Conservation (phyloP, 1,140 invertebrate species). For the Heliconius melpomene region DNA sequence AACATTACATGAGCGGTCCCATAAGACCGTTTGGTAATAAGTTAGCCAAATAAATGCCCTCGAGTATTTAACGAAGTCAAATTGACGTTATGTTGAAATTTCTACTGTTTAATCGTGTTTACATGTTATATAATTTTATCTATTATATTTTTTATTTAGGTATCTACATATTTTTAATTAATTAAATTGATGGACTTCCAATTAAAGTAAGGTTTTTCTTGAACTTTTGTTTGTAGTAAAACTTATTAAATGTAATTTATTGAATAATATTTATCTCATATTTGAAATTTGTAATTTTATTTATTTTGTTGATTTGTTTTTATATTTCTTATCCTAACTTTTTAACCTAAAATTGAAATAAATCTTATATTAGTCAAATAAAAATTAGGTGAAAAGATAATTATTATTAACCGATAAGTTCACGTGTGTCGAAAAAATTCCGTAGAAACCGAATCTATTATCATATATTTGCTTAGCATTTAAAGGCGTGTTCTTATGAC, state of each 20-base stretch:
- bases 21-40: slow-evolving; percentile 1
- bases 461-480: slow-evolving; percentile 1
- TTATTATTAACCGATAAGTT: background rate
- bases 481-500: slow-evolving; percentile 4
- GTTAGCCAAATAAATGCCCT: slow-evolving; percentile 3
- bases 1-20: background rate
- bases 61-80: slow-evolving; percentile 11
- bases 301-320: too few relatives aligned
- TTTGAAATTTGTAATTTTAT: too few relatives aligned
- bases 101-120: background rate
- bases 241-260: too few relatives aligned
- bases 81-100: background rate
- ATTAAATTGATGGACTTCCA: too few relatives aligned
- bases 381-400: too few relatives aligned
- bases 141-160: background rate
- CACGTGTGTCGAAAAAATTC: background rate
- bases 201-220: too few relatives aligned
- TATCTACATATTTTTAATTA: too few relatives aligned
- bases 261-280: too few relatives aligned
- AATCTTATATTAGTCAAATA: too few relatives aligned
- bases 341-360: too few relatives aligned
- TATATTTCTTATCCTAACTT: too few relatives aligned
- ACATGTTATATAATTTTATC: background rate
- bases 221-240: background rate
- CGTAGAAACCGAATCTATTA: background rate